These are phyloP conservation scores for Phalangium opilio DNA, from an alignment of 2,888 invertebrate species.

Conservation along the genomic window DNA sequence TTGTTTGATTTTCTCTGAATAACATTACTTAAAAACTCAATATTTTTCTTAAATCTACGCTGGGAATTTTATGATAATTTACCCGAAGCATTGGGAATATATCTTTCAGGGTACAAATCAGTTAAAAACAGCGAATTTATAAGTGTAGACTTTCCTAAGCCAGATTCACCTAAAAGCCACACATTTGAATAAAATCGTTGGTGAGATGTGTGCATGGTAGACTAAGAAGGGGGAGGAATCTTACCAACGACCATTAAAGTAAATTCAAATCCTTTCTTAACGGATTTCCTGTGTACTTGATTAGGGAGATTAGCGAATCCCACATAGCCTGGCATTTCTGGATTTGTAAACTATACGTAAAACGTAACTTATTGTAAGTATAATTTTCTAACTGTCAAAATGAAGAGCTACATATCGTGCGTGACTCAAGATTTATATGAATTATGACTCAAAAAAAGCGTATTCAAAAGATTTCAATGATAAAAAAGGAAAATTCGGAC, in stretches of 20 bases:
- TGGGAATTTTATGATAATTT: slow-evolving; percentile 24
- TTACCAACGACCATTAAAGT: slow-evolving; percentile 83
- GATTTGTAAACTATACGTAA: slow-evolving; percentile 30
- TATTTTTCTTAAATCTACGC: neutral
- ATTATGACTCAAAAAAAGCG: too few species aligned
- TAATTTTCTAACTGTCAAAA: too few species aligned
- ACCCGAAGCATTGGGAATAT: slow-evolving; percentile 76
- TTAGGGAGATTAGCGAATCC: slow-evolving; percentile 91
- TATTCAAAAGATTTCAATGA: too few species aligned
- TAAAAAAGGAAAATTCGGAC: too few species aligned
- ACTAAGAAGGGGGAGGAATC: too few species aligned
- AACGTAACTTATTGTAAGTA: too few species aligned
- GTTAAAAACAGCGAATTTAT: slow-evolving; percentile 89
- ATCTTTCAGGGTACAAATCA: slow-evolving; percentile 83
- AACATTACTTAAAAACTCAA: neutral
- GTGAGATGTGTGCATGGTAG: too few species aligned
- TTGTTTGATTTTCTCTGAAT: slow-evolving; percentile 15
- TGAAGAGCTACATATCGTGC: too few species aligned
- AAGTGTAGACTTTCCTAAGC: slow-evolving; percentile 72
- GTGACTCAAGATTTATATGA: too few species aligned
- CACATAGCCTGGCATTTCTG: slow-evolving; percentile 45
- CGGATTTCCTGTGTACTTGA: slow-evolving; percentile 91
- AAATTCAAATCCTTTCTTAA: slow-evolving; percentile 95
- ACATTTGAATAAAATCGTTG: too few species aligned
- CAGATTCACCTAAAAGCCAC: slow-evolving; percentile 20